Base-by-base conservation (phyloP, 1,140 invertebrate genomes). In the Planococcus citri region DNA sequence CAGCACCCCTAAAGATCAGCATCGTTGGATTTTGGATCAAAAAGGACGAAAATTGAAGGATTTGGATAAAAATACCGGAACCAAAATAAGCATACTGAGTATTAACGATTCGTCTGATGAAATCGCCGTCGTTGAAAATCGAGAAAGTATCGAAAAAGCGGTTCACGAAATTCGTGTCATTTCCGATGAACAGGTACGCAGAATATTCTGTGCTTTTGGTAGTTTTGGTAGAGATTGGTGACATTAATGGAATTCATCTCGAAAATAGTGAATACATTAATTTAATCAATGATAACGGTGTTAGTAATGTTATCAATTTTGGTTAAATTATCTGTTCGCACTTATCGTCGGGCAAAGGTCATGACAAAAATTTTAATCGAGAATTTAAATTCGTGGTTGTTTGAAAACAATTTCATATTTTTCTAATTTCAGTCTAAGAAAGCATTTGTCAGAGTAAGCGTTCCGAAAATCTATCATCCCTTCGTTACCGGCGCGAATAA, bases 121-220 rank as follows among this genome's bases (percentile, higher is more conserved):
- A 21, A 88, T 98, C 73, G 88, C 85, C 9, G 95, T 99, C 74
- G 87, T 87, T 70, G 96, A 95, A 70, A 92, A 95, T 51, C 88
- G 91, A 78, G 95, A 98, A 77, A 92, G 92, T 57, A 96, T 98
- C 74, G 94, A 97, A 75, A 94, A 92, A 76, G 97, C 96, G 73
- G 87, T 94, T 76, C 92, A 96, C 79, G 93, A 97, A 80, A 97
- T 99, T 72, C 85, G 88, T 74, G 82, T 91, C 14, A 94, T 94
- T 74, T 94, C 92, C 64, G 94, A 97, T 76, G 94, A 98, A 81
- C 89, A 91, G 83, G 88, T 89, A 60, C 27, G 29, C 24, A 1
- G 68, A 10, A 33, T 64, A 38, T 68, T 69, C 27, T n/a, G n/a
- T n/a, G n/a, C n/a, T n/a, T n/a, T n/a, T n/a, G n/a, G n/a, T n/a